phyloP scores from a whole-genome alignment of 2,797 vertebrate genomes.

The Brachyrhaphis roseni region DNA sequence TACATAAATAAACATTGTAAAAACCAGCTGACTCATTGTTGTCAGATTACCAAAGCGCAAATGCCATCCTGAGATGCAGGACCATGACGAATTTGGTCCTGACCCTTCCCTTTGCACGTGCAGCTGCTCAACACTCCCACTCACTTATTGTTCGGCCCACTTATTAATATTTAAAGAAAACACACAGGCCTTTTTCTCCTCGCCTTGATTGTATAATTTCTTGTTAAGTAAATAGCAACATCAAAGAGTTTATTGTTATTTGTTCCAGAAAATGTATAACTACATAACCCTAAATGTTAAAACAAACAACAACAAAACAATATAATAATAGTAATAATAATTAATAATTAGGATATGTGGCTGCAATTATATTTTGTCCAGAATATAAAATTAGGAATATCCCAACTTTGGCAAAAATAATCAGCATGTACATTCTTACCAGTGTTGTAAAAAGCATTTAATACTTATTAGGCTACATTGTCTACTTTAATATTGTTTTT shows the following conservation, averaged over 20 bases:
- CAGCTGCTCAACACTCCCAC: background rate
- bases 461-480: background rate
- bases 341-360: background rate
- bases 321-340: no score
- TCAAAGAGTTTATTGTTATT: background rate
- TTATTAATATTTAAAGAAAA: background rate
- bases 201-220: background rate
- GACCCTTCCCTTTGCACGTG: background rate
- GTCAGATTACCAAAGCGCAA: background rate
- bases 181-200: background rate
- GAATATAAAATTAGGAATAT: background rate
- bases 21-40: slow-evolving; percentile 7
- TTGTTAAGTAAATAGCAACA: background rate
- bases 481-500: background rate
- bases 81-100: slow-evolving; percentile 1
- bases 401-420: background rate
- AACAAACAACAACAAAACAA: no score
- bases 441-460: background rate
- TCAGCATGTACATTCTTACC: background rate
- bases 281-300: background rate
- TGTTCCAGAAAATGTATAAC: background rate
- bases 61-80: background rate
- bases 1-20: background rate
- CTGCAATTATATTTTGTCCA: background rate
- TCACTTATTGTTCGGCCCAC: background rate